Conservation (phyloP, 2,888 invertebrate genomes). For the Acleris holmiana region DNA sequence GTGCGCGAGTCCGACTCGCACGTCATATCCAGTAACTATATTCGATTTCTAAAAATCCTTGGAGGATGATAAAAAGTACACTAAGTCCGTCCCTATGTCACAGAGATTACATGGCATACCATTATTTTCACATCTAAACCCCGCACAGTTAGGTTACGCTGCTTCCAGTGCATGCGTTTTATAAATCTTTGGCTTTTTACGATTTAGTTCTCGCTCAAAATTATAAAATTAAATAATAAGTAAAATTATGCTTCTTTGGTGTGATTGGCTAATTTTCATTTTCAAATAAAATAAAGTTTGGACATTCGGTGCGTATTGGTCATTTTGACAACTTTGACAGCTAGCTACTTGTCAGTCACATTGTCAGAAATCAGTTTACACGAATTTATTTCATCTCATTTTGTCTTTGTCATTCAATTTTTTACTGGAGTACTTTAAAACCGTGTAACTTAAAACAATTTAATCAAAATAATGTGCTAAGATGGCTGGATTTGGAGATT, state of each 20-base stretch:
- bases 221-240: neutral
- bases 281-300: neutral
- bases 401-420: slow-evolving; percentile 8
- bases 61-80: too few species aligned
- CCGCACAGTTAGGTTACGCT: too few species aligned
- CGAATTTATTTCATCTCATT: slow-evolving; percentile 10
- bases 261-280: neutral
- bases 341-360: neutral
- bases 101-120: too few species aligned
- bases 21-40: too few species aligned
- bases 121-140: too few species aligned
- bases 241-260: neutral
- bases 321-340: too few species aligned
- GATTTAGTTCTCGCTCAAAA: neutral
- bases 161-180: too few species aligned
- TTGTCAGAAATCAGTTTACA: neutral
- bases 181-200: neutral
- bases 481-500: slow-evolving; percentile 81
- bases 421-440: slow-evolving; percentile 31
- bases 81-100: too few species aligned
- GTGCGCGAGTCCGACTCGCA: too few species aligned
- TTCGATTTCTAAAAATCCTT: too few species aligned
- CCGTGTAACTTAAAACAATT: slow-evolving; percentile 23
- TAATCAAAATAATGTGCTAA: slow-evolving; percentile 38
- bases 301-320: too few species aligned